Evolutionary conservation across 2,888 invertebrate genomes (phyloP).

Genomic region (Notodonta ziczac): DNA sequence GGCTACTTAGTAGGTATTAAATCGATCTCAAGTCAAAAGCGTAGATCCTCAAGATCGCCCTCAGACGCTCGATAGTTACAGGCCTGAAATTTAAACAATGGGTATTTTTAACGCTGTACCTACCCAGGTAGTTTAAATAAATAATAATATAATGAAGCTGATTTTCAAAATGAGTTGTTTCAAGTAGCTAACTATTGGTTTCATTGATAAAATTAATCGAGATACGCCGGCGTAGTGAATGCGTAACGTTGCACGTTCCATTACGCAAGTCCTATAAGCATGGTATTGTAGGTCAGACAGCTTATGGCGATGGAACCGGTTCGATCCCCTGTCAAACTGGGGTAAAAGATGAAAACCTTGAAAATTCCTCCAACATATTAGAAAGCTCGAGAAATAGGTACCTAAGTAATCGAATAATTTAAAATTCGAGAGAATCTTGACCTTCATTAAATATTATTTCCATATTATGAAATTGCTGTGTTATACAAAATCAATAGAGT

Average conservation of each 20-base stretch:
- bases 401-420: no score
- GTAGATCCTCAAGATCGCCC: no score
- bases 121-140: no score
- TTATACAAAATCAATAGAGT: no score
- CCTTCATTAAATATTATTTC: no score
- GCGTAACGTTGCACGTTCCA: conserved; percentile 27
- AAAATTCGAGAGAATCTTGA: no score
- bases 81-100: no score
- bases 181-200: background rate
- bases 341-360: conserved; percentile 17
- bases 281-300: conserved; percentile 69
- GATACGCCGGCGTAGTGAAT: conserved; percentile 25
- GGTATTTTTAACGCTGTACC: no score
- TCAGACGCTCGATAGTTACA: no score
- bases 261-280: conserved; percentile 57
- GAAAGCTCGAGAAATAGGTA: background rate
- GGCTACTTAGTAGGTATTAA: no score
- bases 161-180: background rate
- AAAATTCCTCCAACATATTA: background rate
- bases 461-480: no score
- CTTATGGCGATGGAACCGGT: conserved; percentile 61
- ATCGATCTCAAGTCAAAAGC: no score
- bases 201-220: conserved; percentile 55
- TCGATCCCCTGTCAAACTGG: conserved; percentile 28
- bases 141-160: background rate